These are phyloP conservation scores for Ophion ellenae DNA, from an alignment of 2,888 invertebrate species.

Conservation along the genomic window DNA sequence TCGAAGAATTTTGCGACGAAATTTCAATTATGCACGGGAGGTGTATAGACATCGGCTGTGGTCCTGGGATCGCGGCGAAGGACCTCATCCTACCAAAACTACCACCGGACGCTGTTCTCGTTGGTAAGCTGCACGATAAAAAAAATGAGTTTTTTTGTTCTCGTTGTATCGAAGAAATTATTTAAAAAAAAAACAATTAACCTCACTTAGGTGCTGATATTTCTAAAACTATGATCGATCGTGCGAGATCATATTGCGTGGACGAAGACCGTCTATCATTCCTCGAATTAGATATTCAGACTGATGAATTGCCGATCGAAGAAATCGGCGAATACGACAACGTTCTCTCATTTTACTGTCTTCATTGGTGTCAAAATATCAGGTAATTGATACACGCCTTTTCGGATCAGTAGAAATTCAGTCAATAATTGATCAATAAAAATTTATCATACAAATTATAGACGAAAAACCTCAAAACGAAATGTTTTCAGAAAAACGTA, in stretches of 20 bases:
- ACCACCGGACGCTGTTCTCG: slow-evolving; percentile 84
- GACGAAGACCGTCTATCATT: slow-evolving; percentile 84
- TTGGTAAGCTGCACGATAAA: slow-evolving; percentile 73
- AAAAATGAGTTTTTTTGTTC: background rate
- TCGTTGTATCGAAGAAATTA: background rate
- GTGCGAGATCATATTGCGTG: slow-evolving; percentile 86
- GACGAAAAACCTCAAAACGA: background rate
- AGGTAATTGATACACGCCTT: slow-evolving; percentile 83
- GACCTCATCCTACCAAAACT: slow-evolving; percentile 87
- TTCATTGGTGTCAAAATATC: slow-evolving; percentile 92
- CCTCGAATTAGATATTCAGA: slow-evolving; percentile 86
- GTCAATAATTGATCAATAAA: background rate
- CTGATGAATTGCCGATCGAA: slow-evolving; percentile 84
- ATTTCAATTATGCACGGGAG: slow-evolving; percentile 78
- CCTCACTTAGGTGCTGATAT: slow-evolving; percentile 87
- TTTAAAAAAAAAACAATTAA: slow-evolving; percentile 1
- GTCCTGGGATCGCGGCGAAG: slow-evolving; percentile 89
- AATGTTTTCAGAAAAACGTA: slow-evolving; percentile 85
- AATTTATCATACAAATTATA: background rate
- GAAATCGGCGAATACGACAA: slow-evolving; percentile 87
- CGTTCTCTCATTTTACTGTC: slow-evolving; percentile 90
- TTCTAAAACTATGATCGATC: slow-evolving; percentile 89
- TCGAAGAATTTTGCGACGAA: slow-evolving; percentile 86
- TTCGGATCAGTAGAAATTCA: background rate
- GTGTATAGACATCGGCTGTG: slow-evolving; percentile 89